phyloP scores from a whole-genome alignment of 2,888 invertebrate genomes.

The Cephus rjabovi region DNA sequence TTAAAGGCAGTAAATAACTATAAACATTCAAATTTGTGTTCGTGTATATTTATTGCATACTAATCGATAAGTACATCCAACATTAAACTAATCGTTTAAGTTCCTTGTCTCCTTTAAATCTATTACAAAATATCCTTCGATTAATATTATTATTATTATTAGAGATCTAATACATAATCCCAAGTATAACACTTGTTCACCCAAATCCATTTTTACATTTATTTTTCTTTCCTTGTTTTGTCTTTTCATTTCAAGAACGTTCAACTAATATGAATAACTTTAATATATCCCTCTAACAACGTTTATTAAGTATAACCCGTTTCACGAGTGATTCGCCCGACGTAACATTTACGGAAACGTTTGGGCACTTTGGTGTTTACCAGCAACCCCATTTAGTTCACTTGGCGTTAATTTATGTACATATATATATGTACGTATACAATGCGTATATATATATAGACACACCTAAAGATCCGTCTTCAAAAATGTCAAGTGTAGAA shows the following conservation, averaged over 20 bases:
- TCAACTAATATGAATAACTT: neutral
- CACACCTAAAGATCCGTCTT: slow-evolving; percentile 6
- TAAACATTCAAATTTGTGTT: neutral
- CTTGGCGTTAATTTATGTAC: neutral
- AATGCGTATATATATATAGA: slow-evolving; percentile 2
- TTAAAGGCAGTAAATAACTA: neutral
- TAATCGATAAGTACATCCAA: slow-evolving; percentile 4
- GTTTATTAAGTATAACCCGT: neutral
- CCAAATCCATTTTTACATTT: neutral
- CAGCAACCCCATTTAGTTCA: neutral
- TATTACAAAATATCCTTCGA: slow-evolving; percentile 18
- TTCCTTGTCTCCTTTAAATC: slow-evolving; percentile 12
- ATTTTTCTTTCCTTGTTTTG: neutral
- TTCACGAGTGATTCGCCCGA: neutral
- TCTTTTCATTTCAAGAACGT: neutral
- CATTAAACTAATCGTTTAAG: slow-evolving; percentile 12
- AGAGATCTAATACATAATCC: neutral
- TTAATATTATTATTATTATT: slow-evolving; percentile 8
- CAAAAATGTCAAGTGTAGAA: slow-evolving; percentile 10
- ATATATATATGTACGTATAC: slow-evolving; percentile 11
- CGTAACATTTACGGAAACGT: neutral
- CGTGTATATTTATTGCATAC: slow-evolving; percentile 12
- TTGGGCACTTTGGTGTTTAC: neutral
- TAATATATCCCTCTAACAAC: neutral
- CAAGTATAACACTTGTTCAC: neutral